Percentiles rank a stretch among this genome's conserved stretches.
phyloP scores from a whole-genome alignment of 2,888 invertebrate genomes.

The Aricia artaxerxes region DNA sequence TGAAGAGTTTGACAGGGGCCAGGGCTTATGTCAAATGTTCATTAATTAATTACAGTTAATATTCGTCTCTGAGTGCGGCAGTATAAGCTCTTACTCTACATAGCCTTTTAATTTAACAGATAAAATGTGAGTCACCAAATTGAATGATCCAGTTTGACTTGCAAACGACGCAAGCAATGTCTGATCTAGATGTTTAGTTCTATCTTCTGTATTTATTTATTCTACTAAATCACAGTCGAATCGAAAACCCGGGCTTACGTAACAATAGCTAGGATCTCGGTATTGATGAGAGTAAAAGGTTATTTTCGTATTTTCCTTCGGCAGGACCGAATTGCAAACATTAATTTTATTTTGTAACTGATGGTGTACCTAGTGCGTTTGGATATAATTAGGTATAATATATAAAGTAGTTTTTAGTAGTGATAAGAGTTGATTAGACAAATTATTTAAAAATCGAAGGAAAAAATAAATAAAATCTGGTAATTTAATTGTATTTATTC shows the following conservation, averaged over 20 bases:
- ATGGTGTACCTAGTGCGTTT: not conserved
- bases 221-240: conserved; percentile 2
- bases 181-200: conserved; percentile 3
- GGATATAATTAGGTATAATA: not conserved
- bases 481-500: too few species aligned
- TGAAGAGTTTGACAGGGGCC: too few species aligned
- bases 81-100: not conserved
- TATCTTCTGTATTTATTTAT: not conserved
- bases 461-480: too few species aligned
- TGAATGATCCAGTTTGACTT: not conserved
- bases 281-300: conserved; percentile 1
- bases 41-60: too few species aligned
- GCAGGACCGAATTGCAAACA: not conserved
- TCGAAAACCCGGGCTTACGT: not conserved
- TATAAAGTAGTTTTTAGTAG: too few species aligned
- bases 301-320: conserved; percentile 2
- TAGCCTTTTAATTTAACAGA: not conserved
- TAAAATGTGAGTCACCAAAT: not conserved
- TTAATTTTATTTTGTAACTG: not conserved
- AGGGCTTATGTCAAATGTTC: too few species aligned
- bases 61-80: too few species aligned
- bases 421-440: too few species aligned
- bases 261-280: conserved; percentile 9
- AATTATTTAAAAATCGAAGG: too few species aligned
- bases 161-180: not conserved